Conservation (phyloP, 2,888 invertebrate species). For the Apantesis nais region DNA sequence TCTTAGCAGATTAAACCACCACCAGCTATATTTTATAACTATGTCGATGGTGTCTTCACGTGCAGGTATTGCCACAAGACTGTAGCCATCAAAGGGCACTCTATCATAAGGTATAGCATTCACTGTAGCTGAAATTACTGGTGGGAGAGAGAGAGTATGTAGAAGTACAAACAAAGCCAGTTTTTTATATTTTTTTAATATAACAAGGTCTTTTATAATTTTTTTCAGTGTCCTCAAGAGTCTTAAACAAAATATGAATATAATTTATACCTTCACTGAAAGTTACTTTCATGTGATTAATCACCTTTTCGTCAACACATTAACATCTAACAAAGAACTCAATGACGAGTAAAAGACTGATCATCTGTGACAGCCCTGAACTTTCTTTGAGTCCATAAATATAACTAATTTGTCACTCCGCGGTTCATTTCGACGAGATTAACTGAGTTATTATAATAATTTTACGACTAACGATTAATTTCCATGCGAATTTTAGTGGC, state of each 20-base stretch:
- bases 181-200: background rate
- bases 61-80: too few relatives aligned
- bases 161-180: too few relatives aligned
- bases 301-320: constrained; percentile 29
- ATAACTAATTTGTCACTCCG: constrained; percentile 68
- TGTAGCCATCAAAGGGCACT: too few relatives aligned
- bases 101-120: too few relatives aligned
- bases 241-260: background rate
- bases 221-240: background rate
- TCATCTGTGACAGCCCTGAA: constrained; percentile 54
- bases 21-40: too few relatives aligned
- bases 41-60: too few relatives aligned
- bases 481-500: constrained; percentile 30
- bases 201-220: background rate
- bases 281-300: constrained; percentile 7
- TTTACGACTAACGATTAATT: constrained; percentile 48
- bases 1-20: too few relatives aligned
- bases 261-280: background rate
- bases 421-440: constrained; percentile 61
- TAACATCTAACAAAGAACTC: constrained; percentile 34
- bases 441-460: constrained; percentile 59
- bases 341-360: constrained; percentile 33
- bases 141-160: too few relatives aligned
- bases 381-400: constrained; percentile 59
- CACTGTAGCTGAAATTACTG: too few relatives aligned